phyloP scores from a whole-genome alignment of 1,140 invertebrate genomes.

The Lasioglossum baleicum region DNA sequence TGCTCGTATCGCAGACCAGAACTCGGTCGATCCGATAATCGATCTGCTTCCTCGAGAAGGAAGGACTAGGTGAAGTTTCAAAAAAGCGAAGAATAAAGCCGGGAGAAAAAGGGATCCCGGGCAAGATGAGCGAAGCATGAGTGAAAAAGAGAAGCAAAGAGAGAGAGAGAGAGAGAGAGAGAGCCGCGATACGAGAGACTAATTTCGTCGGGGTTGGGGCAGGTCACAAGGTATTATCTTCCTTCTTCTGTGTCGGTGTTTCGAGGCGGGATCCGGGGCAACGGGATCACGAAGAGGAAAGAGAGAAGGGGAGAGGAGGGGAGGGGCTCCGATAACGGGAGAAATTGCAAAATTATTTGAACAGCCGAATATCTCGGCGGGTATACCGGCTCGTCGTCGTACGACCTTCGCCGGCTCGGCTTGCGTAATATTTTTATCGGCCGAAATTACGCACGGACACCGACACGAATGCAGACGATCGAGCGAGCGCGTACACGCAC shows the following conservation, averaged over 20 bases:
- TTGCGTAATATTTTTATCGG: slow-evolving; percentile 79
- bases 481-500: neutral
- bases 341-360: slow-evolving; percentile 44
- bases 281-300: too few species aligned
- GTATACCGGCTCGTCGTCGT: slow-evolving; percentile 24
- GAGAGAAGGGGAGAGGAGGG: neutral
- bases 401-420: slow-evolving; percentile 73
- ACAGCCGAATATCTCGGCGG: slow-evolving; percentile 44
- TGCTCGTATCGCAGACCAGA: too few species aligned
- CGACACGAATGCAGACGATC: neutral
- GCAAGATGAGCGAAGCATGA: too few species aligned
- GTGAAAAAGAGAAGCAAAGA: too few species aligned
- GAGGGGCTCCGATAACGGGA: slow-evolving; percentile 24
- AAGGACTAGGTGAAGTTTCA: too few species aligned
- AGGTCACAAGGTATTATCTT: slow-evolving; percentile 67
- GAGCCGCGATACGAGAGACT: slow-evolving; percentile 50
- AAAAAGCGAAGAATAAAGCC: too few species aligned
- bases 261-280: too few species aligned
- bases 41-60: too few species aligned
- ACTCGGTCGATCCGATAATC: too few species aligned
- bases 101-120: too few species aligned
- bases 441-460: slow-evolving; percentile 71
- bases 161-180: slow-evolving; percentile 39
- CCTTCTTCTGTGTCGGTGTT: neutral
- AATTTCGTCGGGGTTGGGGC: slow-evolving; percentile 74